Percentiles rank a stretch among this genome's conserved stretches.
Evolutionary conservation across 2,888 invertebrate species (phyloP).

Genomic region (Pammene aurita): DNA sequence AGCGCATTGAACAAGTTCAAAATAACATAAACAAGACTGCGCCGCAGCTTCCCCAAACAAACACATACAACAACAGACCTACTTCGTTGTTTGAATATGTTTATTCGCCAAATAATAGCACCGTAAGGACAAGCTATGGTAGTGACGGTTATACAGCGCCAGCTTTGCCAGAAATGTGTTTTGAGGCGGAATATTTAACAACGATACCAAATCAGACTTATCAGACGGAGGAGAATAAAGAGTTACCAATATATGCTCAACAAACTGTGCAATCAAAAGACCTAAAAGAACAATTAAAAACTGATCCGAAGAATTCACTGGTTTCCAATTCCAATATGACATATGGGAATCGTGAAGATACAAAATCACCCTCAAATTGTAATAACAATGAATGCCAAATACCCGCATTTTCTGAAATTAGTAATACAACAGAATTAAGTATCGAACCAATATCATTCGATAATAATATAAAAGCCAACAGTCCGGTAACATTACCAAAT

Average conservation of each 20-base stretch:
- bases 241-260: neutral
- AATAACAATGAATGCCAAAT: neutral
- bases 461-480: neutral
- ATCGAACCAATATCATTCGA: slow-evolving; percentile 22
- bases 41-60: slow-evolving; percentile 52
- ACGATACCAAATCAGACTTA: slow-evolving; percentile 32
- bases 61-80: slow-evolving; percentile 55
- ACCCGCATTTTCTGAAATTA: neutral
- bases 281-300: neutral
- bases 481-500: neutral
- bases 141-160: slow-evolving; percentile 52
- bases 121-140: slow-evolving; percentile 54
- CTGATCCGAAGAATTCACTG: neutral
- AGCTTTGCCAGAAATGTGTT: slow-evolving; percentile 61
- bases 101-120: slow-evolving; percentile 46
- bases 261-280: neutral
- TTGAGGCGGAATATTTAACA: slow-evolving; percentile 62
- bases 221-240: slow-evolving; percentile 16
- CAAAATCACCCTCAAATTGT: neutral
- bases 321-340: slow-evolving; percentile 9
- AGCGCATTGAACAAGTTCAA: slow-evolving; percentile 27
- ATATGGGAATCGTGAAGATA: neutral
- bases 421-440: neutral
- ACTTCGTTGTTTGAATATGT: slow-evolving; percentile 59
- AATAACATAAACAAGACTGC: slow-evolving; percentile 54